These are phyloP conservation scores for Heliconius erato DNA, from an alignment of 2,888 invertebrate species.

Conservation along the genomic window DNA sequence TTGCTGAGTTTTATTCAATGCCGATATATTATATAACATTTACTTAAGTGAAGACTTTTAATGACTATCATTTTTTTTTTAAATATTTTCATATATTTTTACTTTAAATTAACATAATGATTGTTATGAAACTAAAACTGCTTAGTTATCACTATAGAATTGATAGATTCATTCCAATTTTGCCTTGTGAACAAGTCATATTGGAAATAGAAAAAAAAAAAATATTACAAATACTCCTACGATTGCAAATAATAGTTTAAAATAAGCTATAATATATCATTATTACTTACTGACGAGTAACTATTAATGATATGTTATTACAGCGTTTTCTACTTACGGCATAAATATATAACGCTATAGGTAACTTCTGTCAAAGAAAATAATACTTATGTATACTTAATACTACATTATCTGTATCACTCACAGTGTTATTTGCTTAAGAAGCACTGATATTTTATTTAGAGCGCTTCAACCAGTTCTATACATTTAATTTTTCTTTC, in stretches of 20 bases:
- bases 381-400: neutral
- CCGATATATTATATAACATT: no score
- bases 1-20: neutral
- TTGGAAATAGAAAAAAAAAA: neutral
- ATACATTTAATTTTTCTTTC: neutral
- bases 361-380: neutral
- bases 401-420: neutral
- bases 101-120: no score
- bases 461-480: conserved; percentile 17
- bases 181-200: neutral
- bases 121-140: neutral
- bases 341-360: neutral
- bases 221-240: no score
- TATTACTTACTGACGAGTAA: neutral
- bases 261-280: neutral
- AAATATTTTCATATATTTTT: no score
- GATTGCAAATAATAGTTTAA: neutral
- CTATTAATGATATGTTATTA: neutral
- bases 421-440: conserved; percentile 13
- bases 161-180: neutral
- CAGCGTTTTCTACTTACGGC: neutral
- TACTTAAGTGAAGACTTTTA: no score
- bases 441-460: conserved; percentile 1
- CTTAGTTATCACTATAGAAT: neutral
- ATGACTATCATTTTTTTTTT: no score